Evolutionary conservation across 1,140 invertebrate species (phyloP).

Genomic region (Heliconius hewitsoni): DNA sequence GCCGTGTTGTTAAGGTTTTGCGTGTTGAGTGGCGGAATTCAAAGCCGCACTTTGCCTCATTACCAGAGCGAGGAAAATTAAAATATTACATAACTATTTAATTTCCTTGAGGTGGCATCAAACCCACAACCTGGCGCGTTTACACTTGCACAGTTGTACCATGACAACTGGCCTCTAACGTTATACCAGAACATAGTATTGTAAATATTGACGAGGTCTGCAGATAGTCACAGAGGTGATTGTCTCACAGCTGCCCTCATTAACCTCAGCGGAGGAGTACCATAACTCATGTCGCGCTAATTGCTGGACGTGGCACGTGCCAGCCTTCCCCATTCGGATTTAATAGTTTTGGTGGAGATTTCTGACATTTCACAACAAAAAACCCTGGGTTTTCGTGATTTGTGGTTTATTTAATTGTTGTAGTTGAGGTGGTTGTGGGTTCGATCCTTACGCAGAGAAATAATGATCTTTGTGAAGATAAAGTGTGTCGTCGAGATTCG

Average conservation of each 20-base stretch:
- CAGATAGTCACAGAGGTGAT: not conserved
- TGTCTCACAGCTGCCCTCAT: slow-evolving; percentile 56
- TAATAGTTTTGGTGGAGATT: not conserved
- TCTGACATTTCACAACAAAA: not conserved
- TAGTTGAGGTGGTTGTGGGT: not conserved
- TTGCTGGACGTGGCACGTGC: slow-evolving; percentile 40
- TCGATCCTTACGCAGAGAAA: not conserved
- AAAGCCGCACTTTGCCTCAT: too few species aligned
- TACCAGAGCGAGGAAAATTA: too few species aligned
- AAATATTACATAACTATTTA: too few species aligned
- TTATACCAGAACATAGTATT: not conserved
- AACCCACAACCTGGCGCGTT: too few species aligned
- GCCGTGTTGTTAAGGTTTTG: too few species aligned
- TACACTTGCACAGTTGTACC: too few species aligned
- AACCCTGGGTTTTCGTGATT: not conserved
- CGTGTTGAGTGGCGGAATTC: too few species aligned
- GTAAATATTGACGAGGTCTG: not conserved
- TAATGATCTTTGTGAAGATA: too few species aligned
- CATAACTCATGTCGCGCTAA: slow-evolving; percentile 58
- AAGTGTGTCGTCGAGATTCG: too few species aligned
- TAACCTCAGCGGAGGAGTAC: slow-evolving; percentile 52
- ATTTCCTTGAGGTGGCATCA: too few species aligned
- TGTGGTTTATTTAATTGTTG: not conserved
- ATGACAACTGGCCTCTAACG: too few species aligned
- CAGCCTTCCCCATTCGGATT: slow-evolving; percentile 7